Conservation (phyloP, 2,113 vertebrate genomes). For the Phalacrocorax carbo region DNA sequence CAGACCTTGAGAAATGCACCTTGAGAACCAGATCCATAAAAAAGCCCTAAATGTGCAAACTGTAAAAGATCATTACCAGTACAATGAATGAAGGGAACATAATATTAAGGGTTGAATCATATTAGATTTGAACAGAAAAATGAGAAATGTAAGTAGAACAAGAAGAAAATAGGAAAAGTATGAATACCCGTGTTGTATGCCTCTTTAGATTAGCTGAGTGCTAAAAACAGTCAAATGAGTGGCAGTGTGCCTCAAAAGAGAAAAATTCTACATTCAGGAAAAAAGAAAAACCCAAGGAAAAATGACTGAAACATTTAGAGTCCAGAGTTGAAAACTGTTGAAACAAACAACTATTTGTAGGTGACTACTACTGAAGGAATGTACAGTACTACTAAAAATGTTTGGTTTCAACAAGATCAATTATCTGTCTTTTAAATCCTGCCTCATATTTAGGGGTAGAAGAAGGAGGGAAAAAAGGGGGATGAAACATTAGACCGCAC, state of each 20-base stretch:
- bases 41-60: not conserved
- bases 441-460: not conserved
- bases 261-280: not conserved
- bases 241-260: not conserved
- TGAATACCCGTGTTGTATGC: not conserved
- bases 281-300: conserved; percentile 1
- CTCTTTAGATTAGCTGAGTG: not conserved
- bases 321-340: not conserved
- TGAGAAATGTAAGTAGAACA: not conserved
- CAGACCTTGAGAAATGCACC: not conserved
- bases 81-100: not conserved
- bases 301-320: not conserved
- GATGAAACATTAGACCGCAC: conserved; percentile 9
- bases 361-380: not conserved
- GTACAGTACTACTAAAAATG: conserved; percentile 1
- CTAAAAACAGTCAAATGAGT: not conserved
- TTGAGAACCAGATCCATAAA: not conserved
- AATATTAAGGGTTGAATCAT: not conserved
- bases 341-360: not conserved
- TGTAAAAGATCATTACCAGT: not conserved
- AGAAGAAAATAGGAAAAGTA: not conserved
- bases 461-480: not conserved
- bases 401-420: not conserved
- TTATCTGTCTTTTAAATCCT: conserved; percentile 3
- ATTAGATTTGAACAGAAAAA: not conserved